Conservation (phyloP, 2,888 invertebrate genomes). For the Torymus auratus region DNA sequence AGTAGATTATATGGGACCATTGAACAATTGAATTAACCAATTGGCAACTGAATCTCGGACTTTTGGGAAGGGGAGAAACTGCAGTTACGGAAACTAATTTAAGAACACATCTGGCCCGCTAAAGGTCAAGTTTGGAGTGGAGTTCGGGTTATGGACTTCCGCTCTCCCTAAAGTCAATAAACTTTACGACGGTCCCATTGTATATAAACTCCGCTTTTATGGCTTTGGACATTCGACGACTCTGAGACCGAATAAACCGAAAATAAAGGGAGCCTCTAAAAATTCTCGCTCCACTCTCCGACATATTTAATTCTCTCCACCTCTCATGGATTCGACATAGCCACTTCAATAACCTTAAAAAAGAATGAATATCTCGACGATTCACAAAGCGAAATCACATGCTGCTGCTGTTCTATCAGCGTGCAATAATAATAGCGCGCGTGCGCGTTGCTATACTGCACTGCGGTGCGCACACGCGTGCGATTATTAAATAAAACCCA, state of each 20-base stretch:
- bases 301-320: no score
- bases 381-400: no score
- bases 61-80: not conserved
- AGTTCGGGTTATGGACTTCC: slow-evolving; percentile 19
- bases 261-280: no score
- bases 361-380: no score
- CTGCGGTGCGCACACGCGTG: slow-evolving; percentile 6
- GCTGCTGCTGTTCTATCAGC: not conserved
- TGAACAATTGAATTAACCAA: no score
- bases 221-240: not conserved
- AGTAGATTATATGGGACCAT: no score
- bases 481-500: slow-evolving; percentile 66
- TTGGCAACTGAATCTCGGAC: no score
- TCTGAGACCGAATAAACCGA: not conserved
- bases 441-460: not conserved
- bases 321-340: no score
- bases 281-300: no score
- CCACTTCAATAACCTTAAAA: no score
- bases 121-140: slow-evolving; percentile 27
- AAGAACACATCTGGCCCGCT: slow-evolving; percentile 6
- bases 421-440: slow-evolving; percentile 36
- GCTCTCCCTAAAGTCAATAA: not conserved
- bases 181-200: not conserved
- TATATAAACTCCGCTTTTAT: not conserved
- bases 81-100: not conserved